A percentile compares a stretch with the other conserved stretches of the same genome.
Evolutionary conservation across 1,140 invertebrate species (phyloP).

Genomic region (Drusus annulatus): DNA sequence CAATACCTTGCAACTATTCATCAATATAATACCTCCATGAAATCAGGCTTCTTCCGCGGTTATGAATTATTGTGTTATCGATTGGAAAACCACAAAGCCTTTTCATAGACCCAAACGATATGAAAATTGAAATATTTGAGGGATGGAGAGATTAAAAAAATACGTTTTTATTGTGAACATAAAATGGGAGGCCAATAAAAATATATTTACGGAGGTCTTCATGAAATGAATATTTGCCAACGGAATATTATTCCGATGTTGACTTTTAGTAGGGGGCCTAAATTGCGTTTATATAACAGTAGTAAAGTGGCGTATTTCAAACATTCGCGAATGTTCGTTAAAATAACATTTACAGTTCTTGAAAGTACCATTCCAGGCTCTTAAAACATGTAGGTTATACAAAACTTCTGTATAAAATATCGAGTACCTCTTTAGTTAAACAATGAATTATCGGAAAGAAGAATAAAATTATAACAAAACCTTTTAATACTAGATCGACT

Average conservation of each 20-base stretch:
- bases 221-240: slow-evolving; percentile 1
- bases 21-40: slow-evolving; percentile 5
- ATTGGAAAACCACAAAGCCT: slow-evolving; percentile 36
- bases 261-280: neutral
- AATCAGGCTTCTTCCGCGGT: neutral
- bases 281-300: neutral
- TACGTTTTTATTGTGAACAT: slow-evolving; percentile 25
- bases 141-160: slow-evolving; percentile 21
- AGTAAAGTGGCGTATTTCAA: neutral
- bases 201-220: slow-evolving; percentile 15
- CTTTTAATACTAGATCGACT: too few species aligned
- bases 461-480: too few species aligned
- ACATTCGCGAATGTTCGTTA: neutral
- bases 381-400: too few species aligned
- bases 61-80: slow-evolving; percentile 30
- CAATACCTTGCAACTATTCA: slow-evolving; percentile 1
- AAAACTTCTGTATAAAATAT: too few species aligned
- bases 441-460: too few species aligned
- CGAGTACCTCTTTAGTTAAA: too few species aligned
- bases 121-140: slow-evolving; percentile 28
- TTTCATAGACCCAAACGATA: slow-evolving; percentile 31
- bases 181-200: slow-evolving; percentile 36
- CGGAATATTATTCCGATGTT: slow-evolving; percentile 6
- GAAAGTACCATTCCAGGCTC: too few species aligned
- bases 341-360: too few species aligned